These are phyloP conservation scores for Kryptopterus vitreolus DNA, from an alignment of 2,797 vertebrate species.

Conservation along the genomic window DNA sequence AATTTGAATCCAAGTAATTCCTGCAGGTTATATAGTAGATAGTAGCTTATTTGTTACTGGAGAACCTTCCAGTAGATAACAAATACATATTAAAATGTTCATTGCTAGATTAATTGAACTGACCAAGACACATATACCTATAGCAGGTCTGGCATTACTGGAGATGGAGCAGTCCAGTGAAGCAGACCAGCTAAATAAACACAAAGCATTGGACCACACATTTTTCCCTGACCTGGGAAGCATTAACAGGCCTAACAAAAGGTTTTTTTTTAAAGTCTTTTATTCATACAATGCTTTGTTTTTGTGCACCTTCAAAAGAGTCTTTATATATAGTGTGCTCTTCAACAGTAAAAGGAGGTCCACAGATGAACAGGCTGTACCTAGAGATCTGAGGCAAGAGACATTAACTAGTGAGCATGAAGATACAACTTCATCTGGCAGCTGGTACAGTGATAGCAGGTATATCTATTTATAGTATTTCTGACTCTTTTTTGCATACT, in stretches of 20 bases:
- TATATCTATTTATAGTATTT: constrained; percentile 4
- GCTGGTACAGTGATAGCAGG: constrained; percentile 32
- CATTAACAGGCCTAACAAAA: constrained; percentile 46
- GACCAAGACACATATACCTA: background rate
- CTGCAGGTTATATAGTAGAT: background rate
- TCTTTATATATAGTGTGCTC: background rate
- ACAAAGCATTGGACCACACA: constrained; percentile 21
- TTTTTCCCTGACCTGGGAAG: constrained; percentile 53
- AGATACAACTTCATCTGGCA: constrained; percentile 30
- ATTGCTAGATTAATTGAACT: background rate
- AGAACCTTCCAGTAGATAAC: background rate
- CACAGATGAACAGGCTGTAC: constrained; percentile 24
- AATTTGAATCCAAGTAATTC: background rate
- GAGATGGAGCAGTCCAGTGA: constrained; percentile 24
- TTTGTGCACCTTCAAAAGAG: constrained; percentile 14
- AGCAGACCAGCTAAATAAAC: constrained; percentile 35
- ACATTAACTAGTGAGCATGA: constrained; percentile 19
- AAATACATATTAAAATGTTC: background rate
- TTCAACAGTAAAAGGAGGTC: constrained; percentile 28
- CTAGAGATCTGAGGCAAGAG: constrained; percentile 28
- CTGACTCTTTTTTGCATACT: background rate
- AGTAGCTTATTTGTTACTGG: background rate
- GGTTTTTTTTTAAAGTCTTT: constrained; percentile 50
- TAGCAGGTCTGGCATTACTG: constrained; percentile 37
- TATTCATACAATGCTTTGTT: background rate